phyloP scores from a whole-genome alignment of 2,797 vertebrate species.

The Anniella stebbinsi region DNA sequence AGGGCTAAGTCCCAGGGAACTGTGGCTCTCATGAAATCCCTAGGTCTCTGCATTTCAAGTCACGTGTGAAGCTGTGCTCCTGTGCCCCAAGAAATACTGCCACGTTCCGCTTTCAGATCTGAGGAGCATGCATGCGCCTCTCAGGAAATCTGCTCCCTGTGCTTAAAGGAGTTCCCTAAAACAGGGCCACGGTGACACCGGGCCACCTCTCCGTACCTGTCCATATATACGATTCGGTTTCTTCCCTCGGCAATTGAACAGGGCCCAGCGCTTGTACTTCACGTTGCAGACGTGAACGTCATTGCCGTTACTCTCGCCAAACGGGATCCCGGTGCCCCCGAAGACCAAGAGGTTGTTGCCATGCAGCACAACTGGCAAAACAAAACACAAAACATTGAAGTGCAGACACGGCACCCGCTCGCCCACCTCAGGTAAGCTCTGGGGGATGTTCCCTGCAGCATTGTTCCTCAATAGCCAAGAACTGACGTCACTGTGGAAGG shows the following conservation, averaged over 20 bases:
- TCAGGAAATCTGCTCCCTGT: background rate
- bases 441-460: no score
- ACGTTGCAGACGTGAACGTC: constrained; percentile 98
- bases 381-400: background rate
- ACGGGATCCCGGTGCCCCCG: constrained; percentile 96
- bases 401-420: background rate
- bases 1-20: background rate
- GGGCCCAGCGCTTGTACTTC: constrained; percentile 95
- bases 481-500: background rate
- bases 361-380: constrained; percentile 90
- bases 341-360: constrained; percentile 99
- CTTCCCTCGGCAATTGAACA: constrained; percentile 96
- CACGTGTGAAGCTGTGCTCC: background rate
- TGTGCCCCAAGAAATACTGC: background rate
- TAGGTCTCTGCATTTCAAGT: background rate
- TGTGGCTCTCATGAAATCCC: background rate
- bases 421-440: no score
- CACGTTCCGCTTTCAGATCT: background rate
- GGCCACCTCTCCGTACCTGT: constrained; percentile 82
- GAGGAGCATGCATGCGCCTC: no score
- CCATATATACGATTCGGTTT: constrained; percentile 97
- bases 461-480: background rate
- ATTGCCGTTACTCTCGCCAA: constrained; percentile 97
- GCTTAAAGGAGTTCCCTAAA: background rate
- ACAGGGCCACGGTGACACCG: fast-evolving